Base-by-base conservation (phyloP, 1,140 invertebrate genomes). In the Listronotus bonariensis region DNA sequence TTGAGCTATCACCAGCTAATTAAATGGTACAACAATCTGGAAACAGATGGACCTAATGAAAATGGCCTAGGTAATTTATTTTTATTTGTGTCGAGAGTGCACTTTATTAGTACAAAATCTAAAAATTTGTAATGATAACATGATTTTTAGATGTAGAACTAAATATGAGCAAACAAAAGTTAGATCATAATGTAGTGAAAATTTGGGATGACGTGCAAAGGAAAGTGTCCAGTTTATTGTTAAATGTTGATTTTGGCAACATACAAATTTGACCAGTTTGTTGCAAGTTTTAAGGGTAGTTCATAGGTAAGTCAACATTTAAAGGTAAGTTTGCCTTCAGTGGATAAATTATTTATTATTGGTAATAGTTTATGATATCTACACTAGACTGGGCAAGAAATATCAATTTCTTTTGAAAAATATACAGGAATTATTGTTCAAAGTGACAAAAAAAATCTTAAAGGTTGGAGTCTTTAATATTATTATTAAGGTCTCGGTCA, bases 181-280 rank as follows among this genome's bases (percentile, higher is more conserved):
- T 98, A 57, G 89, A 94, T 70, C 89, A 90, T 67, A 95, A 95
- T 9, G 81, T 93, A 53, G 81, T 86, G 1, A 84, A 93, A 67
- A 88, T 98, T 51, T 98, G 96, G 96, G 90, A 94, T 68, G 96
- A 98, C 71, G 89, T 98, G 0, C 92, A 98, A 77, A 90, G 89
- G 4, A 97, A 97, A 82, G 89, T 98, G 6, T 90, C 88, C 3
- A 85, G 84, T 26, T 91, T 92, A 70, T 78, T 96, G 14, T 83
- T 89, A 14, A 88, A 87, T 42, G 88, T 87, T 4, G 89, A 93
- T n/a, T 72, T 78, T 95, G n/a, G 87, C 88, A 3, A 82, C 86
- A 51, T 94, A 92, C 75, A 95, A 95, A 71, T 96, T 97, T 77
- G 95, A 98, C 72, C 93, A 97, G 68, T 97, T 98, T 75, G 90